Evolutionary conservation across 2,113 vertebrate species (phyloP), one percentile per base, ranked within the genome.

Genomic region (Bolborhynchus lineola): DNA sequence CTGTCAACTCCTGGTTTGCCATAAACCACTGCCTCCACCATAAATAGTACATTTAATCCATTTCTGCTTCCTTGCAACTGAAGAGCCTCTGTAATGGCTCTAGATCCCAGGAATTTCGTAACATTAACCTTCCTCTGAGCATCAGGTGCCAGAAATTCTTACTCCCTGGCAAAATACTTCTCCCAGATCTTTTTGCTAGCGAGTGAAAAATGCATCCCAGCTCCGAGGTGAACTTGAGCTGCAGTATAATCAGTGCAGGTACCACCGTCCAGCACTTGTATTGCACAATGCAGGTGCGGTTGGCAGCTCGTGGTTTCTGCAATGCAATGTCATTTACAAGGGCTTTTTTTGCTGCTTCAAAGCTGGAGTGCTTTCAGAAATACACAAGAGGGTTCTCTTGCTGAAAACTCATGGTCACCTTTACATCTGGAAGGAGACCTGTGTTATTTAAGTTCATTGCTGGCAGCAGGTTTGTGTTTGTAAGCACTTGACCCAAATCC

Each of bases 211-310:
- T 13, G 12, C 62, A 39, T 28, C 24, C 68, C 37, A 79, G 33
- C 35, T 75, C 62, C 0, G 1, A 65, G 65, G 28, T 16, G 33
- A 80, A 25, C 17, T 52, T 16, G 59, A 44, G 80, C 37, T 15
- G 44, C 26, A 3, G 82, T 12, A 10, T 7, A 9, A 21, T 9
- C 63, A 10, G 44, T 10, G 41, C 47, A 46, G 17, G 39, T 18
- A 35, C 53, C 44, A 19, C 29, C 55, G 57, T 65, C 81, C 4
- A 18, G 60, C 24, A 10, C 33, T 13, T 35, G 0, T 10, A 11
- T 31, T 16, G 31, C 74, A 26, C 0, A 0, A 8, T 44, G 50
- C 55, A 52, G 82, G 8, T 1, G 1, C 41, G 9, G 44, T 9
- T 84, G 49, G 35, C 47, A 18, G 2, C 10, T 64, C 13, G 1